Conservation (phyloP, 2,113 vertebrate species). For the Onychostoma macrolepis region DNA sequence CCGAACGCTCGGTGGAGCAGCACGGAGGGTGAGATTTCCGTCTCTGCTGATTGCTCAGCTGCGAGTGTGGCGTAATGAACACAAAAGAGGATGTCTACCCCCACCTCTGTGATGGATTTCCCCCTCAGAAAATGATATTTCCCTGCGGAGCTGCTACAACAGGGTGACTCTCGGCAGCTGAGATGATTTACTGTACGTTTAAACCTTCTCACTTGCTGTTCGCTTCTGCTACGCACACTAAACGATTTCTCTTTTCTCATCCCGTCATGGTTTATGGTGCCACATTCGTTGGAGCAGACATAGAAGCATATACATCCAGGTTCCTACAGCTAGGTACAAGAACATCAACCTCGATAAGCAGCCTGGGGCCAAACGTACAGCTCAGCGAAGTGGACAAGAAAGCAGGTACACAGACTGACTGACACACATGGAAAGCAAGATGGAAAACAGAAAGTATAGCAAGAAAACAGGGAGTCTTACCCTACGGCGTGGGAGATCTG, state of each 20-base stretch:
- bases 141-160: constrained; percentile 34
- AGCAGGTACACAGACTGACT: background rate
- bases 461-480: constrained; percentile 70
- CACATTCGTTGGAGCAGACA: background rate
- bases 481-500: constrained; percentile 80
- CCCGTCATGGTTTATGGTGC: background rate
- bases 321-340: background rate
- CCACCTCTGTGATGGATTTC: constrained; percentile 40
- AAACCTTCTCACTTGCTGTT: constrained; percentile 21
- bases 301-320: background rate
- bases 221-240: background rate
- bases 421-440: background rate
- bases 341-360: constrained; percentile 20
- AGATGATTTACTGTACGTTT: constrained; percentile 22
- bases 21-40: background rate
- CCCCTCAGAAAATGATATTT: constrained; percentile 30
- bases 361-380: background rate
- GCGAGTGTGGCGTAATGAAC: constrained; percentile 39
- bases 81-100: constrained; percentile 43
- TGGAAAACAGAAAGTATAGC: background rate
- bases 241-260: constrained; percentile 11
- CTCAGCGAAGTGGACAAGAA: background rate
- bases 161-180: background rate
- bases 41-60: constrained; percentile 40
- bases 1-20: background rate